These are phyloP conservation scores for Rotaria sp. DNA, from an alignment of 2,888 invertebrate species.

Conservation along the genomic window DNA sequence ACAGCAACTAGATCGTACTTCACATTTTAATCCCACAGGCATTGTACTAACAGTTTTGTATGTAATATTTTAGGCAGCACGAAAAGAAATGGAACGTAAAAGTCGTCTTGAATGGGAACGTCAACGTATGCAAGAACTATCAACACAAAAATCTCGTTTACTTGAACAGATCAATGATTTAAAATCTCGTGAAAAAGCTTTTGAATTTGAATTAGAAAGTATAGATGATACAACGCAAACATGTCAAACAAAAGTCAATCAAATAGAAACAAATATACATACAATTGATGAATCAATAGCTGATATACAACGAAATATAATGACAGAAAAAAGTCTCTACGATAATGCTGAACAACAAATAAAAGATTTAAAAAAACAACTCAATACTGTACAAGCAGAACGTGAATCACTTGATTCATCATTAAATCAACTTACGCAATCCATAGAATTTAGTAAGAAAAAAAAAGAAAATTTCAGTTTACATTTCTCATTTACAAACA, in stretches of 20 bases:
- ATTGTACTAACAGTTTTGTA: too few species aligned
- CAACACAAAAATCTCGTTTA: slow-evolving; percentile 32
- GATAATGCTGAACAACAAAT: background rate
- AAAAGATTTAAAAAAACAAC: background rate
- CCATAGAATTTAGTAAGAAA: background rate
- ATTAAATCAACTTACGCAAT: background rate
- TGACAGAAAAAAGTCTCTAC: background rate
- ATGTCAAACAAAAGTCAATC: background rate
- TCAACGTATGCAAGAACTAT: slow-evolving; percentile 36
- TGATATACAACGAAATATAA: background rate
- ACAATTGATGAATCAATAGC: background rate
- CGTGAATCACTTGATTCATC: slow-evolving; percentile 16
- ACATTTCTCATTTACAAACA: too few species aligned
- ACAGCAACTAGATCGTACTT: too few species aligned
- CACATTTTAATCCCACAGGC: too few species aligned
- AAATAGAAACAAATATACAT: background rate
- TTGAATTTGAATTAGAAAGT: slow-evolving; percentile 37
- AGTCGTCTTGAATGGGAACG: slow-evolving; percentile 39
- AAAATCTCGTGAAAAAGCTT: slow-evolving; percentile 36
- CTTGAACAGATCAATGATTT: slow-evolving; percentile 37
- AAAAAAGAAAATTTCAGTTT: too few species aligned
- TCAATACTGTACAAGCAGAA: background rate
- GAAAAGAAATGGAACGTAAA: slow-evolving; percentile 37
- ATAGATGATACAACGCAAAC: slow-evolving; percentile 25
- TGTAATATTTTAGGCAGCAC: background rate